Percentiles rank a stretch among this genome's conserved stretches.
phyloP scores from a whole-genome alignment of 2,113 vertebrate genomes.

The Chloropsis hardwickii region DNA sequence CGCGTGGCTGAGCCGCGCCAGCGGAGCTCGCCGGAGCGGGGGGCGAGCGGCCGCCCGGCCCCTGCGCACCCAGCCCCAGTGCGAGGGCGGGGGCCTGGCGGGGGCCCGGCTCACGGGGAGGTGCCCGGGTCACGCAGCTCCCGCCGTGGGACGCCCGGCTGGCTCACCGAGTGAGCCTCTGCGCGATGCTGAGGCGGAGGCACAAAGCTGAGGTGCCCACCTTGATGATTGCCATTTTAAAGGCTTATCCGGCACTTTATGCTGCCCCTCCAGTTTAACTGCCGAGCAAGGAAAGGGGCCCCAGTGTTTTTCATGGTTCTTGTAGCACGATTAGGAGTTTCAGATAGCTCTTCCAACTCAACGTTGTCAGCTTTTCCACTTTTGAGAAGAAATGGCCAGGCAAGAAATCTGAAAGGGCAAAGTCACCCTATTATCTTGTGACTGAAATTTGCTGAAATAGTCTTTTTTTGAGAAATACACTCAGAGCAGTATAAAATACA shows the following conservation, averaged over 20 bases:
- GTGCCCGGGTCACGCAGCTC: accelerated
- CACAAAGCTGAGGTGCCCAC: accelerated
- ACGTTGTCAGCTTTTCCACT: accelerated
- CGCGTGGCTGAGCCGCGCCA: background rate
- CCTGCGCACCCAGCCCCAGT: accelerated
- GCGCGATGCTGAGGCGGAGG: accelerated
- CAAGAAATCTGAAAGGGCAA: background rate
- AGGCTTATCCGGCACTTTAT: background rate
- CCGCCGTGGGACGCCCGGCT: accelerated
- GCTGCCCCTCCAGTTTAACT: background rate
- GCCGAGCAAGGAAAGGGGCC: background rate
- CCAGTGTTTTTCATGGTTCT: background rate
- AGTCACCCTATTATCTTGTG: background rate
- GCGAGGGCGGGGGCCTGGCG: accelerated
- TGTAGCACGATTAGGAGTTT: accelerated
- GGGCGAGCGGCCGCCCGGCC: no score
- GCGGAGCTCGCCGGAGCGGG: background rate
- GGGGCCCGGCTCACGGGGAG: accelerated
- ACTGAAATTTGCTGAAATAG: background rate
- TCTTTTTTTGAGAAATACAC: background rate
- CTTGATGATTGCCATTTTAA: accelerated
- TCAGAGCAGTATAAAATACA: background rate
- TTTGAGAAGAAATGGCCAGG: background rate
- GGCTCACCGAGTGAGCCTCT: accelerated
- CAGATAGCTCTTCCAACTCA: background rate